Base-by-base conservation (phyloP, 2,113 vertebrate genomes). In the Cryptomyrus ogoouensis region DNA sequence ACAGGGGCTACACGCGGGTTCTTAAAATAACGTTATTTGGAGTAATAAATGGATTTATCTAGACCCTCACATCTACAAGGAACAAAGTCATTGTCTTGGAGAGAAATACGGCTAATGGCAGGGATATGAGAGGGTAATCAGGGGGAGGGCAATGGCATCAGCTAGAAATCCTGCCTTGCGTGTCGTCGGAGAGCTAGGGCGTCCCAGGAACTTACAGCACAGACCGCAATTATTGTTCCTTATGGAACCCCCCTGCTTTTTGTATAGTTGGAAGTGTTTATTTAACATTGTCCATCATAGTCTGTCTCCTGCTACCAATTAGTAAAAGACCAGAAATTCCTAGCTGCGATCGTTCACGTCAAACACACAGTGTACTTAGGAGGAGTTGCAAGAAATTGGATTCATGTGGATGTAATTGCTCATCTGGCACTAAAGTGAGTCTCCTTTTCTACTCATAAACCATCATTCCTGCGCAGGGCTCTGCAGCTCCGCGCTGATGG, bases 291-390 rank as follows among this genome's bases (percentile, higher is more conserved):
- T 90, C 66, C 74, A 39, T 90, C 66, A 80, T 24, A 56, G 50
- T 35, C 35, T 21, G 21, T 88, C 24, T 10, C 87, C 90, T 90
- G 90, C 87, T 88, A 83, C 90, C 87, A 90, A 88, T 90, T 90
- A 88, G 87, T 83, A 58, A 84, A 83, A 88, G 74, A 88, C 35
- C n/a, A 56, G 58, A 88, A 44, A 56, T 90, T 88, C 86, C 58
- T 74, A 77, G 87, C 58, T 77, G 58, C 66, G 27, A 77, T 80
- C 89, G 50, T 27, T 74, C 85, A 90, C 42, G 49, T 87, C 84
- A 90, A 90, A 90, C 19, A 87, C 62, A 90, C 44, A 50, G 47
- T 70, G 47, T 74, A 58, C 89, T 49, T 44, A 87, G 85, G 85
- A 87, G 49, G 66, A 90, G 49, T 80, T 87, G 66, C 35, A 88